phyloP scores from a whole-genome alignment of 2,888 invertebrate genomes.

The Drosophila kanekoi region DNA sequence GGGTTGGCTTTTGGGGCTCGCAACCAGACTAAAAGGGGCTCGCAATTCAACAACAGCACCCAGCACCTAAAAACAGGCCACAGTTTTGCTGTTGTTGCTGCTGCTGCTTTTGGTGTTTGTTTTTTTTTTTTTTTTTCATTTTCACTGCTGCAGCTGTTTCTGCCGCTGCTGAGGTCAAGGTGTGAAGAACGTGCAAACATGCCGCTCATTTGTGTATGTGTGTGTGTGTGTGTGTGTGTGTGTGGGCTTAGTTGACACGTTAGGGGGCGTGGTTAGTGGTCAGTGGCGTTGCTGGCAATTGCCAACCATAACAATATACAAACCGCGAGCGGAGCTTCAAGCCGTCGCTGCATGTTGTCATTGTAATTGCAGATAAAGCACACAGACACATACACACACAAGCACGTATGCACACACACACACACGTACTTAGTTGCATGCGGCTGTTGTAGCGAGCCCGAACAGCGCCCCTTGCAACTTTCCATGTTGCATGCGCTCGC shows the following conservation, averaged over 20 bases:
- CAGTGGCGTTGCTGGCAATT: slow-evolving; percentile 31
- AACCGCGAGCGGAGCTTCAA: slow-evolving; percentile 24
- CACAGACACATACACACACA: slow-evolving; percentile 6
- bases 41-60: slow-evolving; percentile 6
- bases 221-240: no score
- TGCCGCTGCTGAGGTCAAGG: slow-evolving; percentile 44
- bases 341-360: slow-evolving; percentile 27
- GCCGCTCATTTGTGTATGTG: slow-evolving; percentile 25
- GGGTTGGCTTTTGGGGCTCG: background rate
- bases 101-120: slow-evolving; percentile 9
- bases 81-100: slow-evolving; percentile 3
- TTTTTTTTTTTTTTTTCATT: background rate
- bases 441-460: slow-evolving; percentile 5
- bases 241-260: background rate
- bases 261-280: slow-evolving; percentile 11
- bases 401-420: slow-evolving; percentile 3
- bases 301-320: slow-evolving; percentile 55
- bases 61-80: slow-evolving; percentile 14
- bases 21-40: slow-evolving; percentile 18
- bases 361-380: slow-evolving; percentile 57
- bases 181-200: slow-evolving; percentile 44
- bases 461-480: slow-evolving; percentile 26
- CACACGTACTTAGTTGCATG: slow-evolving; percentile 1
- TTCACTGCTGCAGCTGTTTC: background rate
- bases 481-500: slow-evolving; percentile 67